Evolutionary conservation across 1,140 invertebrate genomes (phyloP).

Genomic region (Proales similis): DNA sequence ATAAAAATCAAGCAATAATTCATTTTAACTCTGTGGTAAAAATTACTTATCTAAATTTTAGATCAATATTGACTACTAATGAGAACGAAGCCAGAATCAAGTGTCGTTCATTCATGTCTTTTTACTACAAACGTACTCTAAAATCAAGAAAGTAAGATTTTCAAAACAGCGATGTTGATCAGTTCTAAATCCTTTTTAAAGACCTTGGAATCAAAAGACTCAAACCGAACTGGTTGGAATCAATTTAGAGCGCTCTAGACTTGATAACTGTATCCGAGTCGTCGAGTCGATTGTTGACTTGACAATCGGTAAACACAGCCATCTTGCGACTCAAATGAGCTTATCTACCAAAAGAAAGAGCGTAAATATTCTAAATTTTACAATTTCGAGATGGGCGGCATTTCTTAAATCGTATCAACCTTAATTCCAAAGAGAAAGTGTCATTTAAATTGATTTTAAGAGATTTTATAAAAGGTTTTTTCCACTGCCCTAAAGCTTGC

Average conservation of each 20-base stretch:
- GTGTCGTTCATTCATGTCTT: no score
- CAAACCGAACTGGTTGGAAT: slow-evolving; percentile 34
- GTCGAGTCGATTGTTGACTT: slow-evolving; percentile 36
- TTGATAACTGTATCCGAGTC: slow-evolving; percentile 31
- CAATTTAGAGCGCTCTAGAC: slow-evolving; percentile 30
- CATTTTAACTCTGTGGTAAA: no score
- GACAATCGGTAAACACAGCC: slow-evolving; percentile 19
- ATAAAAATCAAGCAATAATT: no score
- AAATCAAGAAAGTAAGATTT: no score
- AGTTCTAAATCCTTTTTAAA: no score
- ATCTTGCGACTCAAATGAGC: slow-evolving; percentile 3
- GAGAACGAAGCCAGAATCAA: no score
- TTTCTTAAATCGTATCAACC: no score
- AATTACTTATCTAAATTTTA: no score
- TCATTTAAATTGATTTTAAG: not conserved
- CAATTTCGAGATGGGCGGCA: not conserved
- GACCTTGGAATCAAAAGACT: no score
- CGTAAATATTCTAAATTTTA: slow-evolving; percentile 4
- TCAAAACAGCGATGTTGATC: no score
- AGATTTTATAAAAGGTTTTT: not conserved
- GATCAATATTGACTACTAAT: no score
- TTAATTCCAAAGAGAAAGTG: not conserved
- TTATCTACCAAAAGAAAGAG: slow-evolving; percentile 15
- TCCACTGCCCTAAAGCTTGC: not conserved
- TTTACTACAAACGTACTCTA: no score